Evolutionary conservation across 2,888 invertebrate species (phyloP).

Genomic region (Beris chalybata): DNA sequence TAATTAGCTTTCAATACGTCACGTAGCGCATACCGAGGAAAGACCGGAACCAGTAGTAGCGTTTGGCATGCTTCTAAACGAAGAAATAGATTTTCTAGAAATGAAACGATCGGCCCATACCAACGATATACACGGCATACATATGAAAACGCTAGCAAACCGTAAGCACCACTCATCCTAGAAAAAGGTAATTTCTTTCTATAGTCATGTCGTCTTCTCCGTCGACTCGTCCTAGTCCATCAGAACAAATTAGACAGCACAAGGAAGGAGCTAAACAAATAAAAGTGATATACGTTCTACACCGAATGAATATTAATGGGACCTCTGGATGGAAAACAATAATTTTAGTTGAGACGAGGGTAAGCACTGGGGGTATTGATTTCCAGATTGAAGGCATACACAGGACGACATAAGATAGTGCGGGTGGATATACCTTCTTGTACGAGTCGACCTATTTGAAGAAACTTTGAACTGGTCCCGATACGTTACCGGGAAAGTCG

Average conservation of each 20-base stretch:
- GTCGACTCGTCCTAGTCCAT: conserved; percentile 35
- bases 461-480: too few relatives aligned
- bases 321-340: conserved; percentile 38
- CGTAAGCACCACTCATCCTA: too few relatives aligned
- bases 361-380: background rate
- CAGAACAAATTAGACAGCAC: conserved; percentile 37
- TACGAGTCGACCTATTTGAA: too few relatives aligned
- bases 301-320: conserved; percentile 55
- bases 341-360: conserved; percentile 16
- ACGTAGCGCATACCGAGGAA: conserved; percentile 38
- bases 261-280: conserved; percentile 45
- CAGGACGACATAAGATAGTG: too few relatives aligned
- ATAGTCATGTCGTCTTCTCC: conserved; percentile 27
- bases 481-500: too few relatives aligned
- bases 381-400: too few relatives aligned
- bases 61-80: background rate
- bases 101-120: background rate
- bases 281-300: conserved; percentile 55
- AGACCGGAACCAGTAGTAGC: background rate
- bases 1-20: conserved; percentile 43
- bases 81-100: background rate
- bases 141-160: background rate
- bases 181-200: conserved; percentile 18
- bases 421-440: too few relatives aligned
- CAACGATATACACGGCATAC: background rate